Conservation (phyloP, 2,797 vertebrate genomes). For the Scyliorhinus canicula region DNA sequence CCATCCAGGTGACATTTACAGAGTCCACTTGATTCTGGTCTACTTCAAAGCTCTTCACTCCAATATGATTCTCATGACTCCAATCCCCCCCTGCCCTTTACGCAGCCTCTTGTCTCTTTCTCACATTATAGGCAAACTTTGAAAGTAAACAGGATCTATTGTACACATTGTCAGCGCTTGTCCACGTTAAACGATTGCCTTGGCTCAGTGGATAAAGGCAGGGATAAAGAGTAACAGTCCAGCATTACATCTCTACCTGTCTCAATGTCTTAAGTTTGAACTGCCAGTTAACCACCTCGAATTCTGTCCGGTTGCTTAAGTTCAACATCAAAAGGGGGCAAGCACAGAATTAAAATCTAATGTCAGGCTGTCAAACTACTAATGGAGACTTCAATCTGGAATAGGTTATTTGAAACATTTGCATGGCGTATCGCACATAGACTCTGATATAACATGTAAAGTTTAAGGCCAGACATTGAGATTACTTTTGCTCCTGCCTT, state of each 20-base stretch:
- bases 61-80: background rate
- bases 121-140: background rate
- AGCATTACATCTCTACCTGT: background rate
- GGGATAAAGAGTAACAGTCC: background rate
- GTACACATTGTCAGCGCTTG: background rate
- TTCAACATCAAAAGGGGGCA: background rate
- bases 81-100: too few relatives aligned
- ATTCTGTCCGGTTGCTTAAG: background rate
- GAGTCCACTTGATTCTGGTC: background rate
- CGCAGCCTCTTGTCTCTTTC: too few relatives aligned
- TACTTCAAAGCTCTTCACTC: background rate
- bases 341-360: background rate
- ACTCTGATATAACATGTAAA: background rate
- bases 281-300: background rate
- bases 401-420: conserved; percentile 1
- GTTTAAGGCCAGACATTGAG: too few relatives aligned
- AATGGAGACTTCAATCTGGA: background rate
- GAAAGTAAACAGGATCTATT: background rate
- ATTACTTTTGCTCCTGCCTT: background rate
- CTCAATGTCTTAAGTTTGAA: background rate
- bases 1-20: background rate
- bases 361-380: background rate
- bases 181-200: background rate
- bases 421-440: background rate
- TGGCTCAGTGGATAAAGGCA: background rate